A percentile compares a stretch with the other conserved stretches of the same genome.
These are phyloP conservation scores for Nibea coibor DNA, from an alignment of 2,113 vertebrate genomes.

Conservation along the genomic window DNA sequence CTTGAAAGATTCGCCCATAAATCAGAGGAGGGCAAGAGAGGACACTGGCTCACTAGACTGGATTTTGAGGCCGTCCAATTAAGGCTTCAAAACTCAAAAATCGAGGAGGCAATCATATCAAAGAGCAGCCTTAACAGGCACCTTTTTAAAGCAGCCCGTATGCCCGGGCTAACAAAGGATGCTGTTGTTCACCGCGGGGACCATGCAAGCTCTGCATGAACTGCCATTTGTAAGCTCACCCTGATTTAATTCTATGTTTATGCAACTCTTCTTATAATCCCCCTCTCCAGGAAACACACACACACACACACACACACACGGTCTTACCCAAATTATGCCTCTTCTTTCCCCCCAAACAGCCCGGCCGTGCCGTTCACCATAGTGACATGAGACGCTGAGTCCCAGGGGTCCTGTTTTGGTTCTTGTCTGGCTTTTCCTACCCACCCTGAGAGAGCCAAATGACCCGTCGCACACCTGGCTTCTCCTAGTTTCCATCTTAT, in stretches of 20 bases:
- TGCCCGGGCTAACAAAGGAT: constrained; percentile 69
- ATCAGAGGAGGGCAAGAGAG: background rate
- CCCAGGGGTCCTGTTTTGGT: constrained; percentile 12
- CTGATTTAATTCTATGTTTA: constrained; percentile 69
- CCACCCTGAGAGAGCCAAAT: constrained; percentile 13
- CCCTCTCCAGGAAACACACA: constrained; percentile 45
- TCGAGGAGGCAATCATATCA: constrained; percentile 52
- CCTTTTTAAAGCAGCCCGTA: constrained; percentile 50
- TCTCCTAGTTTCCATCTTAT: constrained; percentile 52
- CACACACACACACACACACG: background rate
- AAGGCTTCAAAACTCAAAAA: constrained; percentile 7
- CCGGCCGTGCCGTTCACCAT: background rate
- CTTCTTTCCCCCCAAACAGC: background rate
- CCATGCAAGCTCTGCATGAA: constrained; percentile 42
- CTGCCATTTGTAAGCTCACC: constrained; percentile 50
- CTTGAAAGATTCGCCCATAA: constrained; percentile 20
- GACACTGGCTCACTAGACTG: background rate
- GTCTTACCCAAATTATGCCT: constrained; percentile 11
- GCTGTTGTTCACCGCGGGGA: constrained; percentile 66
- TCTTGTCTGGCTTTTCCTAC: constrained; percentile 30
- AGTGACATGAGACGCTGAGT: constrained; percentile 29
- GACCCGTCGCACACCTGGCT: constrained; percentile 40
- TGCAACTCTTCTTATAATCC: constrained; percentile 69
- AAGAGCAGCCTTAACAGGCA: constrained; percentile 42
- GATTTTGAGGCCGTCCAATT: constrained; percentile 20